A percentile compares a stretch with the other conserved stretches of the same genome.
These are phyloP conservation scores for Zoanthus sansibaricus DNA, from an alignment of 92 coral and sea anemone genomes.

Conservation along the genomic window DNA sequence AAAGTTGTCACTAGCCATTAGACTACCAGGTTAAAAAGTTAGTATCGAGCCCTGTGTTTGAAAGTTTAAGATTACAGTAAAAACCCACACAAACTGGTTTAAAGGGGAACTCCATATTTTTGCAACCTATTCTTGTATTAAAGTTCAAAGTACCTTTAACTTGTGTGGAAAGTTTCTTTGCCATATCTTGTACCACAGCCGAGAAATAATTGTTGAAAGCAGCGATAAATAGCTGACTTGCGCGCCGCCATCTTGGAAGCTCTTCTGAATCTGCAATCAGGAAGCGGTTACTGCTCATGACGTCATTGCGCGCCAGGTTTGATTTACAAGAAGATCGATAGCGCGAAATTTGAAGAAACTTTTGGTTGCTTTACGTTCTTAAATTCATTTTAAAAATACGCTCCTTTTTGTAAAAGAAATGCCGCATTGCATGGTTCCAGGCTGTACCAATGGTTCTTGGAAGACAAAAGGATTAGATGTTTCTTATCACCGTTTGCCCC, in stretches of 20 bases:
- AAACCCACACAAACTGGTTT: too few relatives aligned
- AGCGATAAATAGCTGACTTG: background rate
- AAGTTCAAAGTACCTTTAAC: background rate
- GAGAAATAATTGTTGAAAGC: background rate
- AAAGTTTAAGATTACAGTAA: too few relatives aligned
- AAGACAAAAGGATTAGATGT: constrained; percentile 52
- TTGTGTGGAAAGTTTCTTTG: background rate
- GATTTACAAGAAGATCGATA: background rate
- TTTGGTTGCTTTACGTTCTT: background rate
- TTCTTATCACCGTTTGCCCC: constrained; percentile 57
- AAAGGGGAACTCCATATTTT: background rate
- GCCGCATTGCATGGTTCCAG: constrained; percentile 61
- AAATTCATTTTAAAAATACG: background rate
- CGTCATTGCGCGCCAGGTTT: constrained; percentile 4
- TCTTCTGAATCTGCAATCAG: constrained; percentile 27
- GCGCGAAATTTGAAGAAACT: background rate
- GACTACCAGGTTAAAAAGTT: too few relatives aligned
- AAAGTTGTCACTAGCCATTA: too few relatives aligned
- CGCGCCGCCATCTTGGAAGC: background rate
- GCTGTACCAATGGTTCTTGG: constrained; percentile 58
- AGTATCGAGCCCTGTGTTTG: too few relatives aligned
- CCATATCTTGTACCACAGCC: background rate
- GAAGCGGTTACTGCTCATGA: constrained; percentile 28
- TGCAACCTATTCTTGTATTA: background rate
- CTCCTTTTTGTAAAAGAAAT: constrained; percentile 25